phyloP scores from a whole-genome alignment of 2,113 vertebrate species.

The Pedionomus torquatus region DNA sequence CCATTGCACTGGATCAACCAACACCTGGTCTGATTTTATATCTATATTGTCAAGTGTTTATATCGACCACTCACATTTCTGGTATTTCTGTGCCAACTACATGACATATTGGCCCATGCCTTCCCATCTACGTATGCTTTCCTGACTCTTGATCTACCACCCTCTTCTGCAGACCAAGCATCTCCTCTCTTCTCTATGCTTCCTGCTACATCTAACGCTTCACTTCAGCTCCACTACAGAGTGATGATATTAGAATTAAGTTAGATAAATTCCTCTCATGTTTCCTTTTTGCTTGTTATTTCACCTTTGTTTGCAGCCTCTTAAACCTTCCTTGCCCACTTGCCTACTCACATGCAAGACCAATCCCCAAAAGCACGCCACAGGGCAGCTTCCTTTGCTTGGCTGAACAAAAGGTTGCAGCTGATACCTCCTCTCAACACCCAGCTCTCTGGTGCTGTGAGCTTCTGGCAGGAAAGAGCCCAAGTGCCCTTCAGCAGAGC shows the following conservation, averaged over 20 bases:
- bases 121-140: not conserved
- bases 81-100: not conserved
- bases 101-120: not conserved
- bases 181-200: not conserved
- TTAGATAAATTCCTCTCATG: not conserved
- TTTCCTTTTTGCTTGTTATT: not conserved
- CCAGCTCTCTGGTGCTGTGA: not conserved
- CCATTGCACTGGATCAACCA: not conserved
- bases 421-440: not conserved
- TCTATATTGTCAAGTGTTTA: not conserved
- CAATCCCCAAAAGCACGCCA: not conserved
- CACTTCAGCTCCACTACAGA: not conserved
- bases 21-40: accelerated
- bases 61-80: not conserved
- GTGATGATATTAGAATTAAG: accelerated
- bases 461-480: not conserved
- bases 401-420: not conserved
- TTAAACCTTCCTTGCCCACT: not conserved
- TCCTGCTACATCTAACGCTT: not conserved
- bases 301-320: not conserved
- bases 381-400: not conserved
- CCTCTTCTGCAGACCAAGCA: not conserved
- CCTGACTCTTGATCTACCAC: not conserved
- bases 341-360: not conserved
- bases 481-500: not conserved